Conservation (phyloP, 2,797 vertebrate genomes). For the Vireo griseus region DNA sequence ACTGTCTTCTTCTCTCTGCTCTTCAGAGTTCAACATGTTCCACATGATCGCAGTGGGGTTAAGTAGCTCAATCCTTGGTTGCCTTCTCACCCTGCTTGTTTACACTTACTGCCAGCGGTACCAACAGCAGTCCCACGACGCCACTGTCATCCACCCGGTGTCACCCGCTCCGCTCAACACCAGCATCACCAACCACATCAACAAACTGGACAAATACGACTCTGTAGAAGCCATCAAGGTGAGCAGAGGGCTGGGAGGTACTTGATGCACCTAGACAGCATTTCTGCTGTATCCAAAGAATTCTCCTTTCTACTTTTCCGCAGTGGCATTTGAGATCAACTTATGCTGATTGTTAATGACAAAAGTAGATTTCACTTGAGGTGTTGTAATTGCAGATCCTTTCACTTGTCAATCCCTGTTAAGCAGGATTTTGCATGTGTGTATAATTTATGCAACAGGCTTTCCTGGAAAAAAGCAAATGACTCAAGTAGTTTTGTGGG, state of each 20-base stretch:
- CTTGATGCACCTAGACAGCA: fast-evolving
- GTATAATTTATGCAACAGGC: neutral
- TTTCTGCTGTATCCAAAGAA: neutral
- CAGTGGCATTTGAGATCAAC: neutral
- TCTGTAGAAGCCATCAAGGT: constrained; percentile 98
- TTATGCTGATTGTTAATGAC: neutral
- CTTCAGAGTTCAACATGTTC: constrained; percentile 93
- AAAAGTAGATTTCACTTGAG: neutral
- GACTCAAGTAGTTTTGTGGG: neutral
- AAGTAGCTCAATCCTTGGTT: constrained; percentile 94
- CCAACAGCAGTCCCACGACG: constrained; percentile 93
- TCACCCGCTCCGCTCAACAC: constrained; percentile 93
- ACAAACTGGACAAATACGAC: constrained; percentile 97
- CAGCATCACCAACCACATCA: constrained; percentile 98
- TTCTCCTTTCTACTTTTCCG: neutral
- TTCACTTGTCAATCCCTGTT: neutral
- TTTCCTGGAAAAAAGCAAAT: neutral
- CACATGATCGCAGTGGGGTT: constrained; percentile 96
- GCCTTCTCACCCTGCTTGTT: constrained; percentile 90
- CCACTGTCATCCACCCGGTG: constrained; percentile 95
- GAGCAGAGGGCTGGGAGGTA: neutral
- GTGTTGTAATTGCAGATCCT: neutral
- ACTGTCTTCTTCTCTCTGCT: neutral
- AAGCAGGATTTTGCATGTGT: neutral
- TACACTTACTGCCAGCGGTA: constrained; percentile 97